phyloP scores from a whole-genome alignment of 2,113 vertebrate species.

The Tetrax tetrax region DNA sequence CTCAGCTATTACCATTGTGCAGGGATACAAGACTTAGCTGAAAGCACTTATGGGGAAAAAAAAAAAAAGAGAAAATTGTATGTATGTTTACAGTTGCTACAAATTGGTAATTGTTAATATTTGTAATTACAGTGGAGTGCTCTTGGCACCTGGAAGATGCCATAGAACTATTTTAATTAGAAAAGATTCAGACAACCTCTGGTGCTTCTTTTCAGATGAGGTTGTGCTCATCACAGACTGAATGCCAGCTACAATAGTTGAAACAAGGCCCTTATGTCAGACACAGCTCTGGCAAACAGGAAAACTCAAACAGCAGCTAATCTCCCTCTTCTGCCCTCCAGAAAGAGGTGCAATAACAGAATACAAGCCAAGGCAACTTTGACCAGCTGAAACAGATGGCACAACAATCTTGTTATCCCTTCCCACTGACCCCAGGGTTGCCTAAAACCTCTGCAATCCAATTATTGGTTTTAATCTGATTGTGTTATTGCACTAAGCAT shows the following conservation, averaged over 20 bases:
- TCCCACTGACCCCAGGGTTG: not conserved
- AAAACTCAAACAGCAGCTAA: not conserved
- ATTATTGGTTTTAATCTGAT: not conserved
- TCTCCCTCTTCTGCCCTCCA: not conserved
- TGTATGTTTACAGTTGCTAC: not conserved
- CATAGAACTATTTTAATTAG: not conserved
- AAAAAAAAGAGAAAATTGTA: not conserved
- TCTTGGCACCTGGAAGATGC: not conserved
- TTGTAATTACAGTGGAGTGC: not conserved
- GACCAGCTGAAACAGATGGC: not conserved
- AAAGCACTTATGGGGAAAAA: not conserved
- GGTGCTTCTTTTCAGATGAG: not conserved
- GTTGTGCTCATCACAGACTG: not conserved
- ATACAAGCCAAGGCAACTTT: not conserved
- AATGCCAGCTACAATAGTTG: not conserved
- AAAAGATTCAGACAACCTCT: not conserved
- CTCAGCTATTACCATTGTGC: not conserved
- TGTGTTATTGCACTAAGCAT: slow-evolving; percentile 3
- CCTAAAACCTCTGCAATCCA: slow-evolving; percentile 19
- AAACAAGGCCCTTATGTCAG: not conserved
- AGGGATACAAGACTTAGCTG: not conserved
- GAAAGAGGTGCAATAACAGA: not conserved
- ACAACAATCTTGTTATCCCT: not conserved
- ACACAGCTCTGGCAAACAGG: not conserved
- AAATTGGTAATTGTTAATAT: not conserved